Conservation (phyloP, 2,888 invertebrate genomes). For the Xestia c-nigrum region DNA sequence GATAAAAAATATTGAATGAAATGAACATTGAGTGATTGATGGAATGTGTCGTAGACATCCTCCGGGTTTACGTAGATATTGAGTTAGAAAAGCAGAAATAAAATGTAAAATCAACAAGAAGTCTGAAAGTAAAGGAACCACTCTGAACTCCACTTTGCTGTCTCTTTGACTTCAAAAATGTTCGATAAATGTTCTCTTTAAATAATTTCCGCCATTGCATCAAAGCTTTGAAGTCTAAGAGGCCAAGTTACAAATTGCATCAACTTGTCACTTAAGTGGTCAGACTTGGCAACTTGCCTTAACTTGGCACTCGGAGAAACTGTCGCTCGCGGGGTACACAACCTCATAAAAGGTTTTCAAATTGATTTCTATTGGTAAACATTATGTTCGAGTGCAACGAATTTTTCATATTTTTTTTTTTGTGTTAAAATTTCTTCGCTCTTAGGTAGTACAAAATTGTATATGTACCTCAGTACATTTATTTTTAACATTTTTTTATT, state of each 20-base stretch:
- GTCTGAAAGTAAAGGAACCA: not conserved
- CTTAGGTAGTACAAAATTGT: not conserved
- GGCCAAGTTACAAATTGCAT: slow-evolving; percentile 72
- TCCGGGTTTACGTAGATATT: not conserved
- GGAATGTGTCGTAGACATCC: not conserved
- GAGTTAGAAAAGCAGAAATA: not conserved
- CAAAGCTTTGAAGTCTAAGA: slow-evolving; percentile 69
- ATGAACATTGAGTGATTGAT: no score
- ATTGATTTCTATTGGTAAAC: slow-evolving; percentile 53
- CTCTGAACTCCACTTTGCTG: slow-evolving; percentile 2
- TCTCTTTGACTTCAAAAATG: slow-evolving; percentile 34
- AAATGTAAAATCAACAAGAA: slow-evolving; percentile 1
- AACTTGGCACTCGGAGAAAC: slow-evolving; percentile 67
- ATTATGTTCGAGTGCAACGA: slow-evolving; percentile 43
- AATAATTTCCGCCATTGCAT: slow-evolving; percentile 70
- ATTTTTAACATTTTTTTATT: not conserved
- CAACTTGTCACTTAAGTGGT: slow-evolving; percentile 78
- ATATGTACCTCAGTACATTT: not conserved
- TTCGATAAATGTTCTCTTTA: slow-evolving; percentile 62
- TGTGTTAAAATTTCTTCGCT: no score
- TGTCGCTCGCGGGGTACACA: slow-evolving; percentile 55
- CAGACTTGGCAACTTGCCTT: slow-evolving; percentile 78
- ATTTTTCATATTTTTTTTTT: slow-evolving; percentile 33
- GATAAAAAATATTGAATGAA: no score
- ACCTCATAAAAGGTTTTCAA: slow-evolving; percentile 60